These are phyloP conservation scores for Dasypus novemcinctus DNA, from an alignment of 2,113 vertebrate genomes.

Conservation along the genomic window DNA sequence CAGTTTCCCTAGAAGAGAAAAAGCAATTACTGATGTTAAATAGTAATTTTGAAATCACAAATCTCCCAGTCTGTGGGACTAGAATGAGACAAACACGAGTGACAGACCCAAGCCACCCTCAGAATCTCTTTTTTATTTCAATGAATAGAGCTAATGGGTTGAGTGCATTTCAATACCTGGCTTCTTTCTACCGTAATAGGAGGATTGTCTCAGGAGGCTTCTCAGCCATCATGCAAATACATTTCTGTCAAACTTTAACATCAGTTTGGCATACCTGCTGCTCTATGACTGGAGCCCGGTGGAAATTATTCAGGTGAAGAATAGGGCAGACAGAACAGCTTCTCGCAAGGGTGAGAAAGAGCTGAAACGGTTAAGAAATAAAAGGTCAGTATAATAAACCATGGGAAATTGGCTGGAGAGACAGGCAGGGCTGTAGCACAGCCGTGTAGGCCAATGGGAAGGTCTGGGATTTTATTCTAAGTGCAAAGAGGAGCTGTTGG, in stretches of 20 bases:
- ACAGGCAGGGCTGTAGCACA: neutral
- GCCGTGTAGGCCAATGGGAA: neutral
- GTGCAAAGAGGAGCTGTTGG: neutral
- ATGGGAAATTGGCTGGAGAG: neutral
- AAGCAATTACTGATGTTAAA: conserved; percentile 44
- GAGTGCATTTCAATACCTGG: neutral
- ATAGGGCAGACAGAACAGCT: neutral
- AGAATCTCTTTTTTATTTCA: conserved; percentile 34
- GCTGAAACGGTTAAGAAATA: neutral
- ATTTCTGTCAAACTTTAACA: neutral
- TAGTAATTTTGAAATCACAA: conserved; percentile 40
- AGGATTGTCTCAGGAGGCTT: neutral
- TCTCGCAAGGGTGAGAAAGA: neutral
- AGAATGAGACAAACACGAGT: neutral
- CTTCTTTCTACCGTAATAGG: neutral
- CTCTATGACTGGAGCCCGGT: neutral
- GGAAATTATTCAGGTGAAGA: conserved; percentile 21
- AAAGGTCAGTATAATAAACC: neutral
- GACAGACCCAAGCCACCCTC: neutral
- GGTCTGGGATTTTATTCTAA: neutral
- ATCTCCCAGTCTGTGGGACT: neutral
- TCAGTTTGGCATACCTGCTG: neutral
- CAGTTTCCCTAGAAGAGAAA: conserved; percentile 44
- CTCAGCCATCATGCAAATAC: neutral
- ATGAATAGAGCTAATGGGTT: neutral